Percentiles rank a stretch among this genome's conserved stretches.
phyloP scores from a whole-genome alignment of 2,888 invertebrate species.

The Acleris emargana region DNA sequence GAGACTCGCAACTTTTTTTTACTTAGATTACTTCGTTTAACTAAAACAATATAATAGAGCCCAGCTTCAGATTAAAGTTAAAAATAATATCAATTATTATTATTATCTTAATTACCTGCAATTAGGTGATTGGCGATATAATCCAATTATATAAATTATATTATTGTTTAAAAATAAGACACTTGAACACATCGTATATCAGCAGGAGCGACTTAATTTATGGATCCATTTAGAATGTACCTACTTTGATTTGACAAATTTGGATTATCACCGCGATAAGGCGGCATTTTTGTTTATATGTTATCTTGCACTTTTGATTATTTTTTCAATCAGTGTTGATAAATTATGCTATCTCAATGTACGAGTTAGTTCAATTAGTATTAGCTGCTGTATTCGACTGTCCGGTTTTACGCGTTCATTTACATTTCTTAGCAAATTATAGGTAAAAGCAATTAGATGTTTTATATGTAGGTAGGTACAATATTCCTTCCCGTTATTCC shows the following conservation, averaged over 20 bases:
- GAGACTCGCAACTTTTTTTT: too few relatives aligned
- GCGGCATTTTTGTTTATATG: conserved; percentile 33
- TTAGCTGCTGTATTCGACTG: not conserved
- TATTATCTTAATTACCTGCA: conserved; percentile 1
- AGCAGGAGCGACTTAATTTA: conserved; percentile 16
- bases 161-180: conserved; percentile 2
- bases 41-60: too few relatives aligned
- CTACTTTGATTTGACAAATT: conserved; percentile 12
- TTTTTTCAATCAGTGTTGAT: conserved; percentile 31
- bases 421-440: not conserved
- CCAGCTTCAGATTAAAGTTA: not conserved
- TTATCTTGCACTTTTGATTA: conserved; percentile 29
- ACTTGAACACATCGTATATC: conserved; percentile 15
- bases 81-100: too few relatives aligned
- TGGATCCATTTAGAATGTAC: conserved; percentile 14
- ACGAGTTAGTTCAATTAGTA: conserved; percentile 4
- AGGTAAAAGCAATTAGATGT: too few relatives aligned
- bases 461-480: too few relatives aligned
- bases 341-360: conserved; percentile 26
- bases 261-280: conserved; percentile 28
- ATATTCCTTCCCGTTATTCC: too few relatives aligned
- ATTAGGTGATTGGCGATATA: not conserved
- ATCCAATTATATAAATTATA: not conserved
- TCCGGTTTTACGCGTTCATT: conserved; percentile 9
- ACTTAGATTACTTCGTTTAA: too few relatives aligned